Evolutionary conservation across 2,797 vertebrate species (phyloP).

Genomic region (Micropoecilia bifurca): DNA sequence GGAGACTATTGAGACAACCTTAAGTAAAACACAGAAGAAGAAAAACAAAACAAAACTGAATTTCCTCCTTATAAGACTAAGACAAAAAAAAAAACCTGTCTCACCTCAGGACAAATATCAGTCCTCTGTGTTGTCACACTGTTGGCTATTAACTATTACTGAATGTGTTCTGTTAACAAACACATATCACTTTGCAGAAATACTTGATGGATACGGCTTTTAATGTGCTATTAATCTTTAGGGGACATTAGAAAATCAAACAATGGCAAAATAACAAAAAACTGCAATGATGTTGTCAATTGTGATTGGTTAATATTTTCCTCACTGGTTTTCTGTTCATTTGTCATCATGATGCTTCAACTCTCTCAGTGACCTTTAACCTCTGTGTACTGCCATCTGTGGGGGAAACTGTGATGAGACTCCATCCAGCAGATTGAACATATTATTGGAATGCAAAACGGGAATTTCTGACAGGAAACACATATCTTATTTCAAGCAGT

Average conservation of each 20-base stretch:
- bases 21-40: slow-evolving; percentile 28
- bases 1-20: slow-evolving; percentile 26
- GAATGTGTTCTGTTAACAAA: not conserved
- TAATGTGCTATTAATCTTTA: not conserved
- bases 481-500: not conserved
- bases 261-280: not conserved
- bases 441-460: not conserved
- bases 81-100: not conserved
- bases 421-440: not conserved
- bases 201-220: not conserved
- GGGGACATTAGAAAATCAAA: not conserved
- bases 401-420: not conserved
- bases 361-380: not conserved
- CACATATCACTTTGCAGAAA: not conserved
- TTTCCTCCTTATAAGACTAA: not conserved
- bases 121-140: not conserved
- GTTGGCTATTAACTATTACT: not conserved
- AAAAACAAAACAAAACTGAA: not conserved
- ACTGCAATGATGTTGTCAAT: not conserved
- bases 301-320: not conserved
- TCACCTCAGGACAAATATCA: not conserved
- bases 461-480: not conserved
- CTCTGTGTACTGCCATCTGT: not conserved
- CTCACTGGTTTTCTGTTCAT: not conserved
- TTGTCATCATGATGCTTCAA: not conserved